Evolutionary conservation across 2,888 invertebrate genomes (phyloP), one percentile per base, ranked within the genome.

Genomic region (Sinotaia quadrata): DNA sequence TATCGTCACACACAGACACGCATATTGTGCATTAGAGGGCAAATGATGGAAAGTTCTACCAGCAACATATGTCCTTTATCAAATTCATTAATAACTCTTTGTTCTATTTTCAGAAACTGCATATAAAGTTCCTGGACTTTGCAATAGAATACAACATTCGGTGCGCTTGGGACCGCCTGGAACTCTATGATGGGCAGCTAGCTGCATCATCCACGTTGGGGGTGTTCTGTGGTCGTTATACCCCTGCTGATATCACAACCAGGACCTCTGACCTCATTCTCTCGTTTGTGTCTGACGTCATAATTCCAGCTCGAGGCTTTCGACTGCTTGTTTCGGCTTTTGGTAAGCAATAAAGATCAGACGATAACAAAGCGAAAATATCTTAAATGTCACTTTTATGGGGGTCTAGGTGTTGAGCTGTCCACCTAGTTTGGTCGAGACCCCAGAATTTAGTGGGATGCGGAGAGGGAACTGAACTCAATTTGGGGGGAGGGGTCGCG

Each of bases 111-210:
- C 69, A 72, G 72, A 52, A 10, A 5, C 31, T 72, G 24, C 36
- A 44, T 12, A 47, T 56, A 1, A 5, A 27, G 0, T 67, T 72
- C 33, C 21, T 36, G 3, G 54, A 61, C 18, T 44, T 72, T 36
- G 62, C 69, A 15, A 8, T 72, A 0, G 69, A 69, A 27, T 8
- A 51, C 8, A 65, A 65, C 54, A 21, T 8, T 10, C 15, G 29
- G 5, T 72, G 72, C 54, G 34, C 5, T 7, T 62, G 65, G 72
- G 72, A 72, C 54, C 51, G 62, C 27, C 36, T 72, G 15, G 49
- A 47, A 29, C 24, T 72, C 44, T 56, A 62, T n/a, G 62, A 62
- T 24, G 52, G 60, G 7, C 8, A 52, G 41, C 34, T 36, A 4
- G 31, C 37, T 5, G 21, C 34, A 15, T 24, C 49, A 1, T 31